Base-by-base conservation (phyloP, 1,140 invertebrate genomes). In the Asbolus verrucosus region DNA sequence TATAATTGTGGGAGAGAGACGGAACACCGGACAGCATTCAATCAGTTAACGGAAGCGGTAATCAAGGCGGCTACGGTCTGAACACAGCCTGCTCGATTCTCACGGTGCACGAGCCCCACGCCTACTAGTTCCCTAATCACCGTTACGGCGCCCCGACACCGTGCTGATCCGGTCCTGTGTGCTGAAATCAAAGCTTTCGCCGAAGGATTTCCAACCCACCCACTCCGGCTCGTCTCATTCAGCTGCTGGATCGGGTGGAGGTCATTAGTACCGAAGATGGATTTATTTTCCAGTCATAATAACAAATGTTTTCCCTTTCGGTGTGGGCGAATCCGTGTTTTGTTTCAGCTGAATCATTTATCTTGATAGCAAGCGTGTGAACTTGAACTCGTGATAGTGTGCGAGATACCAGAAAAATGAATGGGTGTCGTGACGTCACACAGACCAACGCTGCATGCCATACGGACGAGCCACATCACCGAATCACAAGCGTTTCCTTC, bases 81-180 rank as follows among this genome's bases (percentile, higher is more conserved):
- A 65, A 38, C 65, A 54, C 65, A 38, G 63, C 54, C 68, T 30
- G 59, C 62, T 69, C 54, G 71, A 73, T 75, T 73, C 73, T 76
- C 75, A 75, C 75, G 73, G 36, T 72, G 70, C 73, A 76, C 74
- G 73, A 74, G 74, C 72, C 73, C 75, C 73, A 76, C 75, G 71
- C 75, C 70, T 72, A 69, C 70, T 65, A 65, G 11, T 6, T 36
- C 11, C 11, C 33, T 36, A 36, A 36, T 36, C 33, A 36, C 15
- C 41, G 15, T 46, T 46, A 46, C 33, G 33, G 33, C 33, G 33
- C 33, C 33, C 11, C 6, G 33, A 36, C 33, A 36, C 33, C 33
- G 33, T 36, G 33, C 33, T 36, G 11, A 36, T 36, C 33, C 33
- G 33, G 33, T 36, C 33, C 33, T 36, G 33, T n/a, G n/a, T 30